Percentiles rank a stretch among this genome's conserved stretches.
Evolutionary conservation across 53 echinoderm and acorn worm species (phyloP).

Genomic region (Hippasteria phrygiana): DNA sequence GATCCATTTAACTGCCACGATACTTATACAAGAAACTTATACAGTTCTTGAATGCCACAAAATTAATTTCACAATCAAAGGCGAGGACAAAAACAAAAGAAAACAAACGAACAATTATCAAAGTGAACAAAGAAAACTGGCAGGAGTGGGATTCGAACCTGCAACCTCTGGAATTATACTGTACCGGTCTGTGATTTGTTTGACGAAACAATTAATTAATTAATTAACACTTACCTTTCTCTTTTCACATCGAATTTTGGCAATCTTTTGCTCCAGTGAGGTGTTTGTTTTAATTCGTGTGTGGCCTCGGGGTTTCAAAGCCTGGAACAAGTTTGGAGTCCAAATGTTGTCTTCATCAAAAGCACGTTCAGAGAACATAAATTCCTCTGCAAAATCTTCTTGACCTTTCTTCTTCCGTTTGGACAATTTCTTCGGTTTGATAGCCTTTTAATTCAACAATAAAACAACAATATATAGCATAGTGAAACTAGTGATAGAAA

Average conservation of each 20-base stretch:
- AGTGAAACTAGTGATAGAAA: neutral
- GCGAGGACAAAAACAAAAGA: neutral
- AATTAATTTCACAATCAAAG: neutral
- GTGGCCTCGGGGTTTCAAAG: slow-evolving; percentile 63
- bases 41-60: neutral
- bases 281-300: slow-evolving; percentile 41
- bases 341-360: slow-evolving; percentile 81
- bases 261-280: slow-evolving; percentile 91
- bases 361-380: slow-evolving; percentile 78
- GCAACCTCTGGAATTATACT: too few species aligned
- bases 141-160: too few species aligned
- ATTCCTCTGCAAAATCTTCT: slow-evolving; percentile 77
- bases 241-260: slow-evolving; percentile 79
- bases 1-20: too few species aligned
- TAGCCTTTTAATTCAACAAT: slow-evolving; percentile 72
- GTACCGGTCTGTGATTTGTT: too few species aligned
- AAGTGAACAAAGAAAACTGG: too few species aligned
- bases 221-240: slow-evolving; percentile 70
- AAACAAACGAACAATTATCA: neutral
- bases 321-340: slow-evolving; percentile 75
- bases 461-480: neutral
- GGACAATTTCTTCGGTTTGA: slow-evolving; percentile 81
- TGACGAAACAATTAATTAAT: too few species aligned
- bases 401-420: slow-evolving; percentile 74
- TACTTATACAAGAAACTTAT: neutral